Evolutionary conservation across 2,888 invertebrate genomes (phyloP), one percentile per base, ranked within the genome.

Genomic region (Caenorhabditis zanzibari): DNA sequence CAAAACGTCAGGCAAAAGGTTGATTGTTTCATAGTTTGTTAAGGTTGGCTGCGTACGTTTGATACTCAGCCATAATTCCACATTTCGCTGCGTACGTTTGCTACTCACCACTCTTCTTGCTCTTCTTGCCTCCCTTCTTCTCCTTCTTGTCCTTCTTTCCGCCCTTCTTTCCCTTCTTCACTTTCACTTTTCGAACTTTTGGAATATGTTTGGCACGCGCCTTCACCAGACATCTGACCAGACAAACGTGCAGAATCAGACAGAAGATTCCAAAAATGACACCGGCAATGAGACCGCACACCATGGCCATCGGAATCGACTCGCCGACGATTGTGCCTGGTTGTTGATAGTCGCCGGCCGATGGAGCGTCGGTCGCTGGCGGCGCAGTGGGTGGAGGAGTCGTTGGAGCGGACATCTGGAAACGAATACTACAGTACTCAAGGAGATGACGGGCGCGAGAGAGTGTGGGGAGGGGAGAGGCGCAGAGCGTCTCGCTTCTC

Each of bases 151-250:
- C 47, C 28, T 32, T 32, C 22, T 77, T 77, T 22, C 24, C n/a
- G 5, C 52, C 79, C 63, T 80, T 80, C 28, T 73, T 80, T 1
- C 24, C 61, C 80, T 73, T 80, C 73, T 73, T 80, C 41, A 69
- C 74, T 44, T 81, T 77, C 22, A 77, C 77, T 22, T 77, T 77
- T 3, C 77, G 77, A 28, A 71, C 19, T 26, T 71, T 69, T 16
- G 77, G 77, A 63, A 77, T 77, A 44, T 77, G 77, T 14, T 63
- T 61, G 54, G 77, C 77, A 24, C 77, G 77, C 14, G 38, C 28
- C 16, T 69, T 52, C 24, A 77, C 77, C 38, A 77, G 61, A 44
- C 54, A 77, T 44, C 54, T 77, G n/a, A 77, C 77, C 41, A 77
- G 44, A 47, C 77, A 77, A 2, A 77, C 69, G 54, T 77, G 71